phyloP scores from a whole-genome alignment of 2,113 vertebrate species.

The Hippocampus guttulatus region DNA sequence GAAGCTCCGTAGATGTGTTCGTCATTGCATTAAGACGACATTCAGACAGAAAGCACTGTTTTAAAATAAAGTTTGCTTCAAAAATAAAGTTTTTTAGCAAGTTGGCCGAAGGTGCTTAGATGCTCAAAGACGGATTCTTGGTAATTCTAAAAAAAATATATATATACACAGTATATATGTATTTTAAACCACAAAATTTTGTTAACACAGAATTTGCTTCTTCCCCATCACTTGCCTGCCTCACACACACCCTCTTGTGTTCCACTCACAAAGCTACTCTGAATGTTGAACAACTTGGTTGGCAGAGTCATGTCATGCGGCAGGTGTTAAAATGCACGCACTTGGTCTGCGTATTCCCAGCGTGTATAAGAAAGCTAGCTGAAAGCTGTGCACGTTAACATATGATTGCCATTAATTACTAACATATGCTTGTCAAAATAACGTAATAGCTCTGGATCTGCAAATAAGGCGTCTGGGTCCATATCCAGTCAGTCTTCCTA shows the following conservation, averaged over 20 bases:
- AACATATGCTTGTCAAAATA: not conserved
- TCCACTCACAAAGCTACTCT: not conserved
- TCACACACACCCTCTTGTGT: not conserved
- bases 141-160: not conserved
- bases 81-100: not conserved
- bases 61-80: constrained; percentile 15
- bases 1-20: not conserved
- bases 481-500: not conserved
- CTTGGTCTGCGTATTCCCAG: not conserved
- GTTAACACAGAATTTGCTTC: not conserved
- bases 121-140: not conserved
- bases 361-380: not conserved
- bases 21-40: not conserved
- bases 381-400: not conserved
- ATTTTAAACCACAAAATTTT: not conserved
- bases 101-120: not conserved
- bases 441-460: not conserved
- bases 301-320: not conserved
- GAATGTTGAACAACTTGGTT: not conserved
- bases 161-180: not conserved
- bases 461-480: not conserved
- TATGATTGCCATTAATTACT: not conserved
- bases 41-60: constrained; percentile 12
- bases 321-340: not conserved
- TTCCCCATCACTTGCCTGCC: not conserved